Evolutionary conservation across 2,113 vertebrate species (phyloP).

Genomic region (Lutjanus erythropterus): DNA sequence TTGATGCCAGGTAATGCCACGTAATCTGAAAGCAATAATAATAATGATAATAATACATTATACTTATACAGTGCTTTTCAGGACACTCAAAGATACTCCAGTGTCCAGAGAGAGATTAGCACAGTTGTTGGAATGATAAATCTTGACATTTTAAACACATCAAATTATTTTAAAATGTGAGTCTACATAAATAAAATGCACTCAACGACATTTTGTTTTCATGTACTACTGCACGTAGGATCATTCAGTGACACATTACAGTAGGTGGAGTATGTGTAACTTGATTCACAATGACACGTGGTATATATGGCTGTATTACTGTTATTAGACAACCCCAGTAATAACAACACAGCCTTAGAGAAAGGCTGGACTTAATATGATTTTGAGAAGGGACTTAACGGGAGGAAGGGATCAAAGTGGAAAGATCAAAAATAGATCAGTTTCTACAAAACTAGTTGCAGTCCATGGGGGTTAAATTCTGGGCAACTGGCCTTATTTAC

Average conservation of each 20-base stretch:
- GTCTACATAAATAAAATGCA: neutral
- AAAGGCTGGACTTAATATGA: neutral
- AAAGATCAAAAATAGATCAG: too few relatives aligned
- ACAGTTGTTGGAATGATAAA: neutral
- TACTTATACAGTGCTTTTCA: too few relatives aligned
- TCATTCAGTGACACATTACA: neutral
- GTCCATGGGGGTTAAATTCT: too few relatives aligned
- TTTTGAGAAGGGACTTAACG: neutral
- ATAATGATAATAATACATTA: too few relatives aligned
- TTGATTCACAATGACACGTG: neutral
- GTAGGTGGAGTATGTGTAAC: neutral
- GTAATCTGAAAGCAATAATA: neutral
- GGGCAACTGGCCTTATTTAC: neutral
- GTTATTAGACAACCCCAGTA: neutral
- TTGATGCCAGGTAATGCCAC: slow-evolving; percentile 56
- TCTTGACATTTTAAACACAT: neutral
- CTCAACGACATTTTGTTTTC: neutral
- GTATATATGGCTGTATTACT: neutral
- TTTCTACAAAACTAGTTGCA: too few relatives aligned
- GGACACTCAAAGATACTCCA: too few relatives aligned
- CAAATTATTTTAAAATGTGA: neutral
- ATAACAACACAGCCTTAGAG: neutral
- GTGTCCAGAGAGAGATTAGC: too few relatives aligned
- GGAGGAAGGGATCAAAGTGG: neutral
- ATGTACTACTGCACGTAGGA: neutral